Percentiles rank a stretch among this genome's conserved stretches.
Conservation (phyloP, 2,113 vertebrate genomes). For the Nerophis ophidion region DNA sequence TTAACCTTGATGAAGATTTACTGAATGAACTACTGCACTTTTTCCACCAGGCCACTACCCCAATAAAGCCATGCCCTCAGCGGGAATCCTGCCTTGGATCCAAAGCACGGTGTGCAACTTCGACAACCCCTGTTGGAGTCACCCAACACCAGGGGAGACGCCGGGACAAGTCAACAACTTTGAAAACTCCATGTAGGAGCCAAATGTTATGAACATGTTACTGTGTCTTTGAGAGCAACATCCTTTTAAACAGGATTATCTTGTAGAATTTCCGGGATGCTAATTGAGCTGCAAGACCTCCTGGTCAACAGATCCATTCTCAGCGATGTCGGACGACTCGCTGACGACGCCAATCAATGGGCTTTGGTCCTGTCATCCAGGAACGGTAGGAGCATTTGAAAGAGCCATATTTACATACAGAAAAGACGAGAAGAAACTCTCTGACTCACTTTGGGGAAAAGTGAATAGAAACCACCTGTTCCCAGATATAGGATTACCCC, state of each 20-base stretch:
- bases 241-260: not conserved
- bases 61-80: constrained; percentile 97
- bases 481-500: no score
- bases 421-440: no score
- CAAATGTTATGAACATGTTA: not conserved
- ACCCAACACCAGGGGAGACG: constrained; percentile 89
- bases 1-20: not conserved
- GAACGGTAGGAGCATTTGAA: constrained; percentile 40
- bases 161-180: constrained; percentile 95
- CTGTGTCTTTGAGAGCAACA: not conserved
- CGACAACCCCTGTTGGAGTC: constrained; percentile 87
- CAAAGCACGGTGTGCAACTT: constrained; percentile 94
- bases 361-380: constrained; percentile 31
- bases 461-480: no score
- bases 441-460: no score
- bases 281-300: constrained; percentile 64
- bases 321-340: constrained; percentile 42
- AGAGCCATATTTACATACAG: no score
- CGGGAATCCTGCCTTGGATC: constrained; percentile 91
- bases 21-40: not conserved
- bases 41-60: constrained; percentile 85
- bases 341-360: constrained; percentile 56
- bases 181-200: constrained; percentile 85
- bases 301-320: constrained; percentile 51
- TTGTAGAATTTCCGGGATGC: constrained; percentile 55